Conservation (phyloP, 2,113 vertebrate species). For the Dunckerocampus dactyliophorus region DNA sequence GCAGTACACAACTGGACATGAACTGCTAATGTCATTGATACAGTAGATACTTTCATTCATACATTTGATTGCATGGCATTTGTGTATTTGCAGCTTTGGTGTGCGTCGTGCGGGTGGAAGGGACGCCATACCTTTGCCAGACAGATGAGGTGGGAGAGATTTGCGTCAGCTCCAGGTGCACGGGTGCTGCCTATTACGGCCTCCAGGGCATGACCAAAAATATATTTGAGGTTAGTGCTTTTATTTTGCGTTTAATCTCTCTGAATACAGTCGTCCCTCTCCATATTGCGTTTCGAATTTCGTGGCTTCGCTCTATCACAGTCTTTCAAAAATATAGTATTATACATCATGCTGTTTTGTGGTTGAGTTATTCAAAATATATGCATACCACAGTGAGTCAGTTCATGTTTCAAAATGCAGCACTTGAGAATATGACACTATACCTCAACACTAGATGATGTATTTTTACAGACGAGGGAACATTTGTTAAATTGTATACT, state of each 20-base stretch:
- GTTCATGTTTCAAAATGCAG: too few species aligned
- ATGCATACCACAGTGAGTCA: too few species aligned
- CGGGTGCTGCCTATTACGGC: slow-evolving; percentile 85
- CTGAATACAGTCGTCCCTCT: too few species aligned
- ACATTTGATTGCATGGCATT: neutral
- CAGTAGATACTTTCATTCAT: neutral
- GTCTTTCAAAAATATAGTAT: too few species aligned
- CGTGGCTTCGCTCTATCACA: too few species aligned
- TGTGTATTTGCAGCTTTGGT: slow-evolving; percentile 72
- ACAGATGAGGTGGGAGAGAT: slow-evolving; percentile 93
- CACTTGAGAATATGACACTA: too few species aligned
- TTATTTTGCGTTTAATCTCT: too few species aligned
- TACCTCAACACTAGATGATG: too few species aligned
- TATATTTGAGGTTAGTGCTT: slow-evolving; percentile 83
- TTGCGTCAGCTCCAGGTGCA: slow-evolving; percentile 82
- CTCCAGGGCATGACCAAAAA: slow-evolving; percentile 91
- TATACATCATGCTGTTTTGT: too few species aligned
- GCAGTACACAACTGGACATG: slow-evolving; percentile 11
- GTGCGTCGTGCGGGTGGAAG: slow-evolving; percentile 90
- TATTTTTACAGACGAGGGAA: neutral
- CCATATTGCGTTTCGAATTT: too few species aligned
- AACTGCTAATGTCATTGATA: neutral
- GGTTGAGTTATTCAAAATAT: too few species aligned
- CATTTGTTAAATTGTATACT: neutral
- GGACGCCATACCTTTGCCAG: slow-evolving; percentile 85